Conservation (phyloP, 2,797 vertebrate species). For the Coendou prehensilis region DNA sequence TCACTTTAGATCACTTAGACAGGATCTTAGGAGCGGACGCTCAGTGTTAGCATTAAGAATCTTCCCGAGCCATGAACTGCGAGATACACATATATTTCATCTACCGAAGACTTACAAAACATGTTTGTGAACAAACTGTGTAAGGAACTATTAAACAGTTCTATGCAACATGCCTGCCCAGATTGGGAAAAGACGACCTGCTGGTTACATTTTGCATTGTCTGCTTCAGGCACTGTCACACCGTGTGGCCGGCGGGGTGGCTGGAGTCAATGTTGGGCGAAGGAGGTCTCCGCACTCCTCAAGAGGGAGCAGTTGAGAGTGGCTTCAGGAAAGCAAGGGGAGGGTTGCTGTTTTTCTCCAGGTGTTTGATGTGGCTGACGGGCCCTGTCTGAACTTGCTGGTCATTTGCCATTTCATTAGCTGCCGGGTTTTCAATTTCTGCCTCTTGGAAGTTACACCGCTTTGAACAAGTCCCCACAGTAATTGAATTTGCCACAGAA, state of each 20-base stretch:
- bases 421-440: constrained; percentile 98
- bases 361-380: constrained; percentile 89
- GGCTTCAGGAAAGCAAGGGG: constrained; percentile 81
- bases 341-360: constrained; percentile 86
- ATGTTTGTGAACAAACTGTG: not conserved
- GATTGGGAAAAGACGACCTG: not conserved
- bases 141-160: constrained; percentile 15
- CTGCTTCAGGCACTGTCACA: not conserved
- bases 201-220: constrained; percentile 37
- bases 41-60: not conserved
- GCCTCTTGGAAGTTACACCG: constrained; percentile 97
- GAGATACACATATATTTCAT: not conserved
- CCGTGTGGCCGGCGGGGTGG: not conserved
- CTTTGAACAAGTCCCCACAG: constrained; percentile 97
- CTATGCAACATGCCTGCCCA: not conserved
- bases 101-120: not conserved
- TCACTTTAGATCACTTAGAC: not conserved
- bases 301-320: constrained; percentile 60
- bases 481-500: constrained; percentile 99
- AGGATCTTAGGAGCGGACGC: not conserved
- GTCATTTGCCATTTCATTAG: constrained; percentile 98
- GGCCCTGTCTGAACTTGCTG: constrained; percentile 92
- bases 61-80: not conserved
- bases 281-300: constrained; percentile 34
- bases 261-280: constrained; percentile 68